A percentile compares a stretch with the other conserved stretches of the same genome.
Evolutionary conservation across 2,113 vertebrate species (phyloP).

Genomic region (Eretmodus cyanostictus): DNA sequence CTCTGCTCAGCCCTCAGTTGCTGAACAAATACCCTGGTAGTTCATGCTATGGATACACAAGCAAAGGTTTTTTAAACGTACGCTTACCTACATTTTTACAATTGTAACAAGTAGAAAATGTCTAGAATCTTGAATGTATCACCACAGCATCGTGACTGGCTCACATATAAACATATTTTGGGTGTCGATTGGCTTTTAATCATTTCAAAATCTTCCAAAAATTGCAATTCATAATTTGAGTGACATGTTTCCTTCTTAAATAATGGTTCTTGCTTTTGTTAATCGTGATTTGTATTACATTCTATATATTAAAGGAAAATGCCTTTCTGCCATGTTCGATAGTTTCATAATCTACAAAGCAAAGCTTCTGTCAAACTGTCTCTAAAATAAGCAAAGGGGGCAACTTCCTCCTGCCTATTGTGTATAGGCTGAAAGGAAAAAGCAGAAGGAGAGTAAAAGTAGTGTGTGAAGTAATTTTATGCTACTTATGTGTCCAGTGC

Average conservation of each 20-base stretch:
- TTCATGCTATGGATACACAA: neutral
- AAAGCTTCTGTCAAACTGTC: neutral
- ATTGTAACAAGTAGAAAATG: neutral
- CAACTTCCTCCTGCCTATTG: neutral
- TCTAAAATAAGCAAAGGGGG: neutral
- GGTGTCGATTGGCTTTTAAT: neutral
- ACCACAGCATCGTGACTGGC: neutral
- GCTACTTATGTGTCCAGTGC: neutral
- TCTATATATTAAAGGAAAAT: neutral
- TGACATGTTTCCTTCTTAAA: neutral
- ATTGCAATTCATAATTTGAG: neutral
- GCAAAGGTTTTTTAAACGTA: neutral
- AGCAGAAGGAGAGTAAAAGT: neutral
- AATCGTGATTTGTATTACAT: neutral
- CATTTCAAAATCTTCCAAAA: neutral
- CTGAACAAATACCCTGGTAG: neutral
- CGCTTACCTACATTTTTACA: neutral
- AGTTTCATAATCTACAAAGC: neutral
- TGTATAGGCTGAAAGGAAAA: neutral
- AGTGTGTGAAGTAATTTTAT: conserved; percentile 21
- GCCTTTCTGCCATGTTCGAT: neutral
- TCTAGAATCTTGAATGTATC: neutral
- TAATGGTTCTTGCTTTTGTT: neutral
- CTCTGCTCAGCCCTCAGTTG: neutral
- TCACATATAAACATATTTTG: neutral